These are phyloP conservation scores for Ephialtes manifestator DNA, from an alignment of 2,888 invertebrate species.

Conservation along the genomic window DNA sequence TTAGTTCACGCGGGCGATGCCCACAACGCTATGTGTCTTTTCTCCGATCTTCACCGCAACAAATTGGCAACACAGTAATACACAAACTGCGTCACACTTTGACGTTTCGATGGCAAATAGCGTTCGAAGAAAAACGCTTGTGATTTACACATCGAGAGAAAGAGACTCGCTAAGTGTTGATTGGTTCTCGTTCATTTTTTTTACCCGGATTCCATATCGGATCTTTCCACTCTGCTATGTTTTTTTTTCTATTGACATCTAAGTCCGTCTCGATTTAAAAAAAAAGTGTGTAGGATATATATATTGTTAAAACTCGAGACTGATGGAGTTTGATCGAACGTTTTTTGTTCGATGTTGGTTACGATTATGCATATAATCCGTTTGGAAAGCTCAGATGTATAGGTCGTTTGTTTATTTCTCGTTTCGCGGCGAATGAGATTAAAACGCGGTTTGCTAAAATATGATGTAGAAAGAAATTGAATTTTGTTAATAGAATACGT, in stretches of 20 bases:
- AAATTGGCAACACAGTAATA: background rate
- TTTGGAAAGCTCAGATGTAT: background rate
- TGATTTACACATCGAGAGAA: background rate
- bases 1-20: background rate
- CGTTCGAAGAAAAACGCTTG: no score
- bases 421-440: background rate
- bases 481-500: no score
- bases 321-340: background rate
- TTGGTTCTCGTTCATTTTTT: background rate
- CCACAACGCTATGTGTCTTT: background rate
- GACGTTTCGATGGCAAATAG: conserved; percentile 2
- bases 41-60: background rate
- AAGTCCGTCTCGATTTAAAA: background rate
- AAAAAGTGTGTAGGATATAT: no score
- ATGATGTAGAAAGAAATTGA: no score
- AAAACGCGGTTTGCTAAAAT: no score
- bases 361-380: background rate
- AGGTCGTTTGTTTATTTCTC: background rate
- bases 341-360: background rate
- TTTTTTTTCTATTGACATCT: background rate
- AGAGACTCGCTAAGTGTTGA: background rate
- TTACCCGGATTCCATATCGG: background rate
- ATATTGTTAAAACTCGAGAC: background rate
- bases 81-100: background rate
- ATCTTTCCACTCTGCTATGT: no score